These are phyloP conservation scores for Drosophila watanabei DNA, from an alignment of 1,140 invertebrate species.

Conservation along the genomic window DNA sequence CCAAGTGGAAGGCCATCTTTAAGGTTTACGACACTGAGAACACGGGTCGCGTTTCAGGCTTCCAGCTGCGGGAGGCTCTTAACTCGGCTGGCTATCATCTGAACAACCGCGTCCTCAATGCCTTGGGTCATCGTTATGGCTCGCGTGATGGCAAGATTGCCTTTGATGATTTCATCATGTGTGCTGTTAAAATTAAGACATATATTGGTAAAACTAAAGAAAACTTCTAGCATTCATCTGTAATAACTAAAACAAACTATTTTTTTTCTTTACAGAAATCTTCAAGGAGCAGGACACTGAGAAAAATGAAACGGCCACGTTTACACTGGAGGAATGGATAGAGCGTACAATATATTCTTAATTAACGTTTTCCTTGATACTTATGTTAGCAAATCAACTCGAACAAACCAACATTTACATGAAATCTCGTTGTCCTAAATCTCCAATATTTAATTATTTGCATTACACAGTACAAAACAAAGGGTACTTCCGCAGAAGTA, in stretches of 20 bases:
- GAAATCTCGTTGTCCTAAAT: slow-evolving; percentile 27
- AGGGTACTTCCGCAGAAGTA: slow-evolving; percentile 16
- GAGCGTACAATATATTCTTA: slow-evolving; percentile 92
- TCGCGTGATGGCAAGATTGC: slow-evolving; percentile 93
- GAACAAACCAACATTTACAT: slow-evolving; percentile 7
- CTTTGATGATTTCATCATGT: slow-evolving; percentile 98
- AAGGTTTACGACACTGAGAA: slow-evolving; percentile 94
- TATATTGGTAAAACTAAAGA: slow-evolving; percentile 92
- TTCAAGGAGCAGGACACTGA: slow-evolving; percentile 91
- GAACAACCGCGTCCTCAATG: slow-evolving; percentile 95
- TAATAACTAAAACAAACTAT: background rate
- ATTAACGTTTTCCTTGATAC: slow-evolving; percentile 12
- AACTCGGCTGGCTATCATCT: slow-evolving; percentile 95
- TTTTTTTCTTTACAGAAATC: slow-evolving; percentile 90
- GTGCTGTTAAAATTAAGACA: slow-evolving; percentile 95
- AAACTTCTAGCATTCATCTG: too few relatives aligned
- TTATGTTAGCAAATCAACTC: slow-evolving; percentile 34
- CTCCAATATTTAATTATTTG: slow-evolving; percentile 17
- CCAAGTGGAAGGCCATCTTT: slow-evolving; percentile 96
- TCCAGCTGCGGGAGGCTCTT: slow-evolving; percentile 94
- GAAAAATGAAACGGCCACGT: slow-evolving; percentile 90
- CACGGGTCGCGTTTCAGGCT: slow-evolving; percentile 92
- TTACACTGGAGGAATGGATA: slow-evolving; percentile 94
- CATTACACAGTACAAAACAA: slow-evolving; percentile 33
- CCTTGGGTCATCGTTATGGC: slow-evolving; percentile 95